A percentile compares a stretch with the other conserved stretches of the same genome.
Conservation (phyloP, 2,888 invertebrate genomes). For the Callyntrura guangdongensis region DNA sequence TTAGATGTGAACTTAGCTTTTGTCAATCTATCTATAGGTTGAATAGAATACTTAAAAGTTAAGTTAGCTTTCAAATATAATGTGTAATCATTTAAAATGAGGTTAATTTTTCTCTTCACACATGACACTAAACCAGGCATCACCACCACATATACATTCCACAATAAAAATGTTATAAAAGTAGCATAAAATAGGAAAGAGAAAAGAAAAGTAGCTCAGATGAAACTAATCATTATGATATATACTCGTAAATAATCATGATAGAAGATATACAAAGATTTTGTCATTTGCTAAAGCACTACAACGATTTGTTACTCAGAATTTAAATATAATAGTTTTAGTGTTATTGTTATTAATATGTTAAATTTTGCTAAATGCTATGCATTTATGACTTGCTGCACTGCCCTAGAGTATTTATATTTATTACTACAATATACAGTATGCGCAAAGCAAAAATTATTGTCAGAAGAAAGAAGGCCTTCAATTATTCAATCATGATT, state of each 20-base stretch:
- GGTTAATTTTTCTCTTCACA: not conserved
- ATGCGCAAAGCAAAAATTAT: constrained; percentile 8
- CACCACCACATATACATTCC: constrained; percentile 46
- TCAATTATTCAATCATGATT: constrained; percentile 47
- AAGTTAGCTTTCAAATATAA: not conserved
- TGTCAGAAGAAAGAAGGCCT: constrained; percentile 49
- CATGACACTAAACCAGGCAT: not conserved
- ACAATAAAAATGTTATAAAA: constrained; percentile 4
- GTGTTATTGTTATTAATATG: not conserved
- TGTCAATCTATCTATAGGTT: not conserved
- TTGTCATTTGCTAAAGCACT: constrained; percentile 26
- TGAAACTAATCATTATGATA: constrained; percentile 27
- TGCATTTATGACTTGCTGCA: constrained; percentile 48
- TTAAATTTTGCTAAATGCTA: not conserved
- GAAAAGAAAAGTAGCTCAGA: constrained; percentile 20
- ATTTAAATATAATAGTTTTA: not conserved
- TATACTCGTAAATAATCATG: not conserved
- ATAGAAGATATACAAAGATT: not conserved
- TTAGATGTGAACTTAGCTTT: no score
- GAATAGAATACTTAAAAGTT: not conserved
- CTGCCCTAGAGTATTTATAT: constrained; percentile 53
- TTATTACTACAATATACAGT: not conserved
- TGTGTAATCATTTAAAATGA: not conserved
- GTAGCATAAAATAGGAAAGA: not conserved
- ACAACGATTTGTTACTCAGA: constrained; percentile 31